Percentiles rank a stretch among this genome's conserved stretches.
Conservation (phyloP, 2,113 vertebrate species). For the Uria aalge region DNA sequence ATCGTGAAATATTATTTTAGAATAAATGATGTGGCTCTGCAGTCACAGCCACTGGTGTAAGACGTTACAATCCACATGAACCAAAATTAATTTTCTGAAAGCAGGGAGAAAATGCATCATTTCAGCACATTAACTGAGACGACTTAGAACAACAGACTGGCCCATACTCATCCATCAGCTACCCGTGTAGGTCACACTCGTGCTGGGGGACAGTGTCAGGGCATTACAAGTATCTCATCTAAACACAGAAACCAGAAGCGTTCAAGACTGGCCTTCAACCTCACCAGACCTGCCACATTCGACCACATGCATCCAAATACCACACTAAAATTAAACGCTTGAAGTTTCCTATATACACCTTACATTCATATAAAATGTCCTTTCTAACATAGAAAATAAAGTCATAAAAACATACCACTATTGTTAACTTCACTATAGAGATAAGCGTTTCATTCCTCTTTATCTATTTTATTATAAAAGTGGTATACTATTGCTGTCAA, state of each 20-base stretch:
- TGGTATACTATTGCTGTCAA: neutral
- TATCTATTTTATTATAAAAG: neutral
- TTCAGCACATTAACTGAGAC: slow-evolving; percentile 11
- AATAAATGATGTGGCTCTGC: slow-evolving; percentile 47
- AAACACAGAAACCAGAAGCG: neutral
- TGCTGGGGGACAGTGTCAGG: neutral
- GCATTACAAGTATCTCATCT: neutral
- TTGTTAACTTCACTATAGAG: neutral
- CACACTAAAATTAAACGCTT: neutral
- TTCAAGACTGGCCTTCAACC: neutral
- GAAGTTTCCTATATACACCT: neutral
- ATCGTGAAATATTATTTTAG: slow-evolving; percentile 13
- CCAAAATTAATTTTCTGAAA: slow-evolving; percentile 47
- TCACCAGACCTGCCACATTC: neutral
- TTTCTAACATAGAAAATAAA: neutral
- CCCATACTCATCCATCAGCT: neutral
- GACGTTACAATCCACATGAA: slow-evolving; percentile 9
- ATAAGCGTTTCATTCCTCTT: neutral
- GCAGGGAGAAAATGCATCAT: slow-evolving; percentile 40
- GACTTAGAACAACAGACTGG: neutral
- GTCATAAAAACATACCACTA: neutral
- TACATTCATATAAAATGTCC: neutral
- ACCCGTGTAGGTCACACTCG: neutral
- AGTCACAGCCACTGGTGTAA: slow-evolving; percentile 38
- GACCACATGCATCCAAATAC: neutral